These are phyloP conservation scores for Bubo scandiacus DNA, from an alignment of 2,113 vertebrate genomes.

Conservation along the genomic window DNA sequence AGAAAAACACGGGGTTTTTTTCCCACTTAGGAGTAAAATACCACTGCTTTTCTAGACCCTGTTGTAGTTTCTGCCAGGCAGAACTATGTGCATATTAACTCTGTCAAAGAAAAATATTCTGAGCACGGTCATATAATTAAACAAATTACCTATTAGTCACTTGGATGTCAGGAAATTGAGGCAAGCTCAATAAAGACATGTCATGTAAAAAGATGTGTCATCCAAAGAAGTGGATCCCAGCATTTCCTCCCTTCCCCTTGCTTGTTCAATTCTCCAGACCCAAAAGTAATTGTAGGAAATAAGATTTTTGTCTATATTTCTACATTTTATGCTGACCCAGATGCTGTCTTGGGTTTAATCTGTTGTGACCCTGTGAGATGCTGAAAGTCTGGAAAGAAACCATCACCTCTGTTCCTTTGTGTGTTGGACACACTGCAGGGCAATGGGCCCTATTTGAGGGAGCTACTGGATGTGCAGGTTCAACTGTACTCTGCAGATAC, in stretches of 20 bases:
- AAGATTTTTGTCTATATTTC: neutral
- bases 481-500: neutral
- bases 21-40: neutral
- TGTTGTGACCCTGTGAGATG: neutral
- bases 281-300: neutral
- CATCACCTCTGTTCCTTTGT: neutral
- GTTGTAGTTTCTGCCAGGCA: neutral
- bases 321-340: neutral
- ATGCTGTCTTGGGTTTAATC: neutral
- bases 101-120: slow-evolving; percentile 6
- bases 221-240: neutral
- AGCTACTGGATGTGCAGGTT: neutral
- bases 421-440: neutral
- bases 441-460: neutral
- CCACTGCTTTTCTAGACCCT: neutral
- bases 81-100: neutral
- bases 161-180: neutral
- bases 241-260: neutral
- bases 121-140: slow-evolving; percentile 22
- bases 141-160: slow-evolving; percentile 18
- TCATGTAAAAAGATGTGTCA: fast-evolving
- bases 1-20: neutral
- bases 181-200: neutral
- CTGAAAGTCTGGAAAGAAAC: neutral
- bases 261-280: neutral